Conservation (phyloP, 2,113 vertebrate species). For the Percina caprodes region DNA sequence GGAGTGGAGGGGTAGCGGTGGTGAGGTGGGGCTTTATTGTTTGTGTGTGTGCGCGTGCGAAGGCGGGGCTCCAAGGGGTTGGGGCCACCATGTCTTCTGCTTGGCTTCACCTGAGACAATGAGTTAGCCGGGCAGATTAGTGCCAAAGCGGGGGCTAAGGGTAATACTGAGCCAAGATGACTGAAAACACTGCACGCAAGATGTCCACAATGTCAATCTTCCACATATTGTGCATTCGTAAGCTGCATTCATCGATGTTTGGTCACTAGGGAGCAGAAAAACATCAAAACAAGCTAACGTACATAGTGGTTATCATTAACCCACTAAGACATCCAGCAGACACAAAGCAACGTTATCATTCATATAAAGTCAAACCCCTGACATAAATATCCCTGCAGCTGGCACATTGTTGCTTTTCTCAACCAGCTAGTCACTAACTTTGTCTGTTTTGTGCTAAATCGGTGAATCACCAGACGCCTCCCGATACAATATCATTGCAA, state of each 20-base stretch:
- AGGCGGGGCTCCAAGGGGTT: conserved; percentile 21
- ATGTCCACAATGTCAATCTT: neutral
- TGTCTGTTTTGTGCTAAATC: neutral
- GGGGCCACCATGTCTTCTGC: conserved; percentile 60
- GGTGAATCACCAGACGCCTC: too few relatives aligned
- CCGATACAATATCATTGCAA: too few relatives aligned
- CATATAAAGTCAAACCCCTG: neutral
- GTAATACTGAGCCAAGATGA: conserved; percentile 58
- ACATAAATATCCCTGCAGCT: neutral
- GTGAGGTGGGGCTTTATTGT: conserved; percentile 39
- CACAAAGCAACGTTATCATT: neutral
- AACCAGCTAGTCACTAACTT: neutral
- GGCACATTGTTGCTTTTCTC: neutral
- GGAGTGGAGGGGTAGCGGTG: conserved; percentile 25
- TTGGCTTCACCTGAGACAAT: conserved; percentile 75
- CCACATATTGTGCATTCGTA: neutral
- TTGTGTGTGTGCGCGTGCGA: neutral
- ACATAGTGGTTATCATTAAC: neutral
- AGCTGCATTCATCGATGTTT: neutral
- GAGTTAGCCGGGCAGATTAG: conserved; percentile 71
- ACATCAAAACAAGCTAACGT: neutral
- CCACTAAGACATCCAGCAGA: neutral
- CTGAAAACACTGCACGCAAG: conserved; percentile 20
- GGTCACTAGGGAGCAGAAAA: neutral
- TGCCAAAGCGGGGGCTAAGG: conserved; percentile 68